Conservation (phyloP, 2,797 vertebrate genomes). For the Kryptolebias ocellatus region DNA sequence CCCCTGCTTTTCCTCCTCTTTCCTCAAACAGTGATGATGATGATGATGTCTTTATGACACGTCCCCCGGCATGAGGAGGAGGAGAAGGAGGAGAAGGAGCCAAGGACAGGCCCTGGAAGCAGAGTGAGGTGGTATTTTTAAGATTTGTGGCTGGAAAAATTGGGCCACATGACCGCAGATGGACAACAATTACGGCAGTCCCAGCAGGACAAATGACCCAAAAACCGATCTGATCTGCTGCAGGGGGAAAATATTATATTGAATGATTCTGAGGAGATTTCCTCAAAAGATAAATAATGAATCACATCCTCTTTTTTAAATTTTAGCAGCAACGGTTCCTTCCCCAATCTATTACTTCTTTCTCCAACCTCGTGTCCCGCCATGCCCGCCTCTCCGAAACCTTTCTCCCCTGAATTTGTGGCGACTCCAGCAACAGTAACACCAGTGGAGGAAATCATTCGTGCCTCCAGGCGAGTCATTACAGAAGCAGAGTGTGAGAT, state of each 20-base stretch:
- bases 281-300: conserved; percentile 21
- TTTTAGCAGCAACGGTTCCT: neutral
- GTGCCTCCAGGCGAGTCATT: conserved; percentile 94
- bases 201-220: conserved; percentile 59
- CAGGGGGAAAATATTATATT: conserved; percentile 16
- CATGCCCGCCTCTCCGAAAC: conserved; percentile 17
- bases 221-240: conserved; percentile 34
- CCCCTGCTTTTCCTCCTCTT: conserved; percentile 34
- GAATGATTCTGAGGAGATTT: conserved; percentile 15
- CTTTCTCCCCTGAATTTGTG: conserved; percentile 72
- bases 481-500: conserved; percentile 85
- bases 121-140: conserved; percentile 45
- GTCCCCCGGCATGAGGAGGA: conserved; percentile 38
- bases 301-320: conserved; percentile 13
- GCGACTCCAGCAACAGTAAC: conserved; percentile 83
- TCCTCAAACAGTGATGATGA: conserved; percentile 47
- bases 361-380: neutral
- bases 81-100: conserved; percentile 19
- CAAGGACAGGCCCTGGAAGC: conserved; percentile 13
- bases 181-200: conserved; percentile 47
- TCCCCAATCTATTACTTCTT: neutral
- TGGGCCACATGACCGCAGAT: conserved; percentile 57
- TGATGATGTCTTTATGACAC: conserved; percentile 69
- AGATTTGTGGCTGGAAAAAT: conserved; percentile 48
- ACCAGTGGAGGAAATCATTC: conserved; percentile 93